Base-by-base conservation (phyloP, 1,140 invertebrate species). In the Drosophila setifemur region DNA sequence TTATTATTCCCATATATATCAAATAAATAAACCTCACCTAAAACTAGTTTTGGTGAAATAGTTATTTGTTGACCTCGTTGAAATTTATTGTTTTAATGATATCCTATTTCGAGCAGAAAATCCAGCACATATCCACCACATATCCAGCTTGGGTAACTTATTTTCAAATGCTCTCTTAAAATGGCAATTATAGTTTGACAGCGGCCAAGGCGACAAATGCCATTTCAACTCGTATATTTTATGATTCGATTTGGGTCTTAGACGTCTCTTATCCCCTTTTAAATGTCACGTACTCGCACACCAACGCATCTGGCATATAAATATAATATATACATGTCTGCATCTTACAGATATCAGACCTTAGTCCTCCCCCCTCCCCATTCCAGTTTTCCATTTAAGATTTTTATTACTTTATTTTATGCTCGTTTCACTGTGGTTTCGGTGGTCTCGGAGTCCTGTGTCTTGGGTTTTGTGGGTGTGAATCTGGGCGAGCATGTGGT, bases 341-440 rank as follows among this genome's bases (percentile, higher is more conserved):
- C 57, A 55, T 61, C 79, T 67, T 69, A 61, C 52, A 79, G 79
- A 85, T 83, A 83, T 71, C 58, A 14, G 33, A 12, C 12, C n/a
- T 11, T 67, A 42, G 49, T 35, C 40, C n/a, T 16, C 19, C 49
- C 25, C 9, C 21, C 33, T 16, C 12, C 5, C 28, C 33, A 55
- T 42, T 4, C 19, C 45, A 49, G n/a, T 50, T 35, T 25, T 40
- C 52, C 55, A 70, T 66, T 72, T 79, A 86, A 86, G 81, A 85
- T 85, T 85, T 85, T 86, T 85, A 85, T 85, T 85, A 85, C 79
- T 85, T 86, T 85, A 85, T 85, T 85, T 85, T 85, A 85, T 85
- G 79, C 79, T 86, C 55, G 58, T 85, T 49, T 61, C 61, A 49
- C 60, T 83, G 37, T 54, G 69, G 68, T 70, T 66, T 42, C 26